These are phyloP conservation scores for Blastobasis lacticolella DNA, from an alignment of 2,888 invertebrate genomes.

Conservation along the genomic window DNA sequence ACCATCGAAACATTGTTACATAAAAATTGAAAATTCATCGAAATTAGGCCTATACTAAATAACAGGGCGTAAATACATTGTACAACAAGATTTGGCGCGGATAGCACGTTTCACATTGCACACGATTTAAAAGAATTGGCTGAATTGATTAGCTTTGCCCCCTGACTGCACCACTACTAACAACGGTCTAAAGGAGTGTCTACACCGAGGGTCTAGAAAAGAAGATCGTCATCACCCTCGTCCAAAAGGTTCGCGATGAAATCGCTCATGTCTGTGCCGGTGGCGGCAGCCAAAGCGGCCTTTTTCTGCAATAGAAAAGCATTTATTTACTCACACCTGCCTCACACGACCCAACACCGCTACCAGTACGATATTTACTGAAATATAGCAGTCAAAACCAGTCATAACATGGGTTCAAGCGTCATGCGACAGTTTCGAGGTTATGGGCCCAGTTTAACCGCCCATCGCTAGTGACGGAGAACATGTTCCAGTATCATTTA, in stretches of 20 bases:
- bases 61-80: no score
- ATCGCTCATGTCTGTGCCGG: conserved; percentile 43
- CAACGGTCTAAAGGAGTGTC: conserved; percentile 26
- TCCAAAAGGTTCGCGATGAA: conserved; percentile 83
- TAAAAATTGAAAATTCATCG: no score
- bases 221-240: conserved; percentile 91
- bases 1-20: no score
- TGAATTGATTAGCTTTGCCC: conserved; percentile 1
- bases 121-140: no score
- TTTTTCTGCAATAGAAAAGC: conserved; percentile 39
- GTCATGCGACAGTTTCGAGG: not conserved
- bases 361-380: no score
- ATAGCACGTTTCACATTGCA: no score
- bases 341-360: no score
- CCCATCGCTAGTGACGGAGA: no score
- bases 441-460: not conserved
- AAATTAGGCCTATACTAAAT: no score
- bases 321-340: conserved; percentile 4
- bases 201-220: conserved; percentile 78
- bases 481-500: no score
- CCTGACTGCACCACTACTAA: conserved; percentile 44
- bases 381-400: no score
- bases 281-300: conserved; percentile 29
- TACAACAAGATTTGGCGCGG: no score
- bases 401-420: not conserved